These are phyloP conservation scores for Cloeon dipterum DNA, from an alignment of 2,888 invertebrate species.

Conservation along the genomic window DNA sequence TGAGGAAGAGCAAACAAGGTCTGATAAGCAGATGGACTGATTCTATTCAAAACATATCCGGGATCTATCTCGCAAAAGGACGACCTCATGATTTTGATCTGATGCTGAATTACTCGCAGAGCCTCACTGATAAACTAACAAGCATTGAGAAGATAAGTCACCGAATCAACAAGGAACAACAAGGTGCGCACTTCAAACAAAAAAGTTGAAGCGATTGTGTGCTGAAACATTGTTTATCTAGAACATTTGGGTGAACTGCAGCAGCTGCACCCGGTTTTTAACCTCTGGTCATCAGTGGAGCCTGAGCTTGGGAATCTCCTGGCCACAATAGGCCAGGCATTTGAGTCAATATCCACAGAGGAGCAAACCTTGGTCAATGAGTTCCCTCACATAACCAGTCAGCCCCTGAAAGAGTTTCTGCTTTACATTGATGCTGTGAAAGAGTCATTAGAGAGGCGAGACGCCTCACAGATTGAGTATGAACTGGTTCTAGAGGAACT, in stretches of 20 bases:
- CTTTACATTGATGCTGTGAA: conserved; percentile 42
- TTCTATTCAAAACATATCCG: conserved; percentile 29
- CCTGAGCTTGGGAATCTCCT: conserved; percentile 24
- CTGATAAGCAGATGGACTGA: conserved; percentile 29
- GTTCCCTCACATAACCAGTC: background rate
- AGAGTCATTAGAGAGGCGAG: conserved; percentile 34
- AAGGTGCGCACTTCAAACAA: conserved; percentile 18
- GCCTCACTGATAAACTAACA: conserved; percentile 33
- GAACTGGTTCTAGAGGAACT: conserved; percentile 37
- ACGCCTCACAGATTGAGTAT: conserved; percentile 36
- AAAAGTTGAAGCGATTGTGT: too few relatives aligned
- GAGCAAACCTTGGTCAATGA: background rate
- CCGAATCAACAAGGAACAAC: conserved; percentile 36
- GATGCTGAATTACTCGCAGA: conserved; percentile 31
- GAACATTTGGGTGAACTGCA: conserved; percentile 29
- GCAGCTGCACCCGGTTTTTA: conserved; percentile 34
- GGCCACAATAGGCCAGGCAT: conserved; percentile 15
- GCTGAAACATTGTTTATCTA: conserved; percentile 8
- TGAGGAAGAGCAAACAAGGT: conserved; percentile 31
- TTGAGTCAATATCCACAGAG: background rate
- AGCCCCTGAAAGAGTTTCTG: conserved; percentile 30
- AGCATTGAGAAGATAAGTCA: conserved; percentile 37
- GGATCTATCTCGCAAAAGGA: conserved; percentile 28
- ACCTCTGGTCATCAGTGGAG: conserved; percentile 33
- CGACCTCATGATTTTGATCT: conserved; percentile 35